These are phyloP conservation scores for Drosophila leontia DNA, from an alignment of 1,140 invertebrate genomes.

Conservation along the genomic window DNA sequence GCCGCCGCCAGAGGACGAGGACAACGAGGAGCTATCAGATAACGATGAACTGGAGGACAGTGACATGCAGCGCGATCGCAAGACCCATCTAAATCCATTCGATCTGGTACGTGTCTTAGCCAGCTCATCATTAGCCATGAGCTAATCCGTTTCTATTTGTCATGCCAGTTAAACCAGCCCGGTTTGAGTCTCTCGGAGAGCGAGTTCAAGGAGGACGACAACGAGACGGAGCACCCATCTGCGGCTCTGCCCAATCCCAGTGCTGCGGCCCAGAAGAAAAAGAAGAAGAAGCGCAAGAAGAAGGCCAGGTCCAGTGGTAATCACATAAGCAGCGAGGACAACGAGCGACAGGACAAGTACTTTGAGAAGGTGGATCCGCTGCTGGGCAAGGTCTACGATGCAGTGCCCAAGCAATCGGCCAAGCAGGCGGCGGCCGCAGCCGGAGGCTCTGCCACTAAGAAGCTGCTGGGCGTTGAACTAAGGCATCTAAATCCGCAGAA, in stretches of 20 bases:
- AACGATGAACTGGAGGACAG: conserved; percentile 85
- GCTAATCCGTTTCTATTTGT: conserved; percentile 4
- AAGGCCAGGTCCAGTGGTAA: conserved; percentile 85
- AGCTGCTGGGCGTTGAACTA: conserved; percentile 88
- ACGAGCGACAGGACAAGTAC: conserved; percentile 85
- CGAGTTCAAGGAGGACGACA: conserved; percentile 90
- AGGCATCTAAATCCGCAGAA: conserved; percentile 93
- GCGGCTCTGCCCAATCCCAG: conserved; percentile 84
- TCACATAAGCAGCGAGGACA: conserved; percentile 87
- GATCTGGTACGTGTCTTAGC: conserved; percentile 57
- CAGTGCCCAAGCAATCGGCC: conserved; percentile 57
- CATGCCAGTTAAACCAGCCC: conserved; percentile 86
- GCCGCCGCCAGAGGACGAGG: conserved; percentile 63
- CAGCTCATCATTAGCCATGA: conserved; percentile 23
- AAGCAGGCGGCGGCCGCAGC: conserved; percentile 33
- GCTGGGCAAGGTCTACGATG: conserved; percentile 67
- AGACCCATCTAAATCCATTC: conserved; percentile 68
- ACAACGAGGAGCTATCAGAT: conserved; percentile 66
- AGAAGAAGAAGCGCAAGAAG: conserved; percentile 90
- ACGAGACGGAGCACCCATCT: conserved; percentile 87
- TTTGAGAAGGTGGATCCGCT: conserved; percentile 75
- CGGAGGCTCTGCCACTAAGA: conserved; percentile 79
- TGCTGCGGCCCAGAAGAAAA: conserved; percentile 85
- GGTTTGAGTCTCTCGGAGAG: conserved; percentile 88
- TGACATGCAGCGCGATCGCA: conserved; percentile 78